Conservation (phyloP, 2,797 vertebrate genomes). For the Adrianichthys oophorus region DNA sequence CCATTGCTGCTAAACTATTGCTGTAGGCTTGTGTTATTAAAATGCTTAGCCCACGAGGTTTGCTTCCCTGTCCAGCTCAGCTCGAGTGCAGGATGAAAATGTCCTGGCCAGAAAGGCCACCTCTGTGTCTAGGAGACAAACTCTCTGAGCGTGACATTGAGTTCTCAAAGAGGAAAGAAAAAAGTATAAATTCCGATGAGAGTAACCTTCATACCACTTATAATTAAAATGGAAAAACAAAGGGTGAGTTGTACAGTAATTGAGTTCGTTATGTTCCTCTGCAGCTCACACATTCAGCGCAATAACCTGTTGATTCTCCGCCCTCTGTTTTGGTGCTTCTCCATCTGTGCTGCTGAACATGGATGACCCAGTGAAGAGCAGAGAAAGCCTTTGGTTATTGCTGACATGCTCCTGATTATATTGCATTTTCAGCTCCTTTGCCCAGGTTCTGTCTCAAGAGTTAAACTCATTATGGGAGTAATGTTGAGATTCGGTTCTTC, state of each 20-base stretch:
- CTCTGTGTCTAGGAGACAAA: no score
- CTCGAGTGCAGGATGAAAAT: no score
- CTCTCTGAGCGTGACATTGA: no score
- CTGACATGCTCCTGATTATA: conserved; percentile 25
- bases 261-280: not conserved
- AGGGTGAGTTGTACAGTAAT: conserved; percentile 19
- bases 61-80: no score
- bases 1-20: no score
- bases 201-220: conserved; percentile 45
- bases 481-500: conserved; percentile 27
- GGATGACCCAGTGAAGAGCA: conserved; percentile 22
- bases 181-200: conserved; percentile 22
- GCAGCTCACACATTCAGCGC: conserved; percentile 15
- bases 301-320: conserved; percentile 17
- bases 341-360: conserved; percentile 10
- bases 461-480: conserved; percentile 30
- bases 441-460: conserved; percentile 20
- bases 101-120: no score
- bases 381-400: not conserved
- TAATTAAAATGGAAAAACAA: conserved; percentile 26
- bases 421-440: conserved; percentile 13
- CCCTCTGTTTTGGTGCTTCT: conserved; percentile 18
- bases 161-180: not conserved
- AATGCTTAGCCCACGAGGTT: no score
- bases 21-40: no score